These are phyloP conservation scores for Tricholauxania praeusta DNA, from an alignment of 2,888 invertebrate species.

Conservation along the genomic window DNA sequence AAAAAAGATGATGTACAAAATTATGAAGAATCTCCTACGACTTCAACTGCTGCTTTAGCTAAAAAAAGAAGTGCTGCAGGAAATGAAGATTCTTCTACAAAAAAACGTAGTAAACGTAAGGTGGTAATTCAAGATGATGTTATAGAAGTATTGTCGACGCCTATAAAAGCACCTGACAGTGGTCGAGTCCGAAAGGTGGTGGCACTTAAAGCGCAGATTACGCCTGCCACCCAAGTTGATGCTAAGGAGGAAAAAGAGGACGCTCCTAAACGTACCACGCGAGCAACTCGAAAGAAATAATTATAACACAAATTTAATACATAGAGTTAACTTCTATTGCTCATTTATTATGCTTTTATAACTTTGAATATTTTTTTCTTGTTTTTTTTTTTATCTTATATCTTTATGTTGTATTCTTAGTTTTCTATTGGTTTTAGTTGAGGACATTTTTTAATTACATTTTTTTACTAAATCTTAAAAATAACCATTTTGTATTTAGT, in stretches of 20 bases:
- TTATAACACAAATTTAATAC: neutral
- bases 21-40: neutral
- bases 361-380: conserved; percentile 8
- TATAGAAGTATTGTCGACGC: neutral
- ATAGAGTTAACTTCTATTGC: neutral
- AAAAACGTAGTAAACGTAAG: conserved; percentile 45
- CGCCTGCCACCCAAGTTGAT: neutral
- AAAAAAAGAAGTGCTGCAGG: conserved; percentile 38
- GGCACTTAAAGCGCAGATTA: conserved; percentile 39
- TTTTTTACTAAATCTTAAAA: conserved; percentile 33
- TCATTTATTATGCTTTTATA: neutral
- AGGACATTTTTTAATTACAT: conserved; percentile 26
- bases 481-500: no score
- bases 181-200: conserved; percentile 44
- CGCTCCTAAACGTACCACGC: conserved; percentile 53
- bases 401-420: conserved; percentile 19
- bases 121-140: conserved; percentile 22
- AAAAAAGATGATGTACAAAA: neutral
- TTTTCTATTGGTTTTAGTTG: conserved; percentile 14
- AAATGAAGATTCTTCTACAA: conserved; percentile 38
- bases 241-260: conserved; percentile 12
- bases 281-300: conserved; percentile 54
- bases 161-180: conserved; percentile 24
- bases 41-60: neutral
- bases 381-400: conserved; percentile 31